phyloP scores from a whole-genome alignment of 2,113 vertebrate genomes.

The Calyptomena viridis region DNA sequence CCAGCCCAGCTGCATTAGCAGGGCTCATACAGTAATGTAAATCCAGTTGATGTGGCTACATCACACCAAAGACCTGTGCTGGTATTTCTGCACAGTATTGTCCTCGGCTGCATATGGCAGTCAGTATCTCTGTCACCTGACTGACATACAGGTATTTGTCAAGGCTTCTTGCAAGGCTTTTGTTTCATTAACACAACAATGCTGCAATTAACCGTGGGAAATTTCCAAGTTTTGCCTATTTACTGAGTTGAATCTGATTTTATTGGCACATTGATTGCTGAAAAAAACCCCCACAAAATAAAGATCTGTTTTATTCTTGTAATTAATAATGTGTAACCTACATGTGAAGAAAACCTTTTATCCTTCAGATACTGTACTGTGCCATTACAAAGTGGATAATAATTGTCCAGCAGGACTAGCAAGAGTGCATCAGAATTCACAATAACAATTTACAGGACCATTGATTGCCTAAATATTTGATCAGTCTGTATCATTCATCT shows the following conservation, averaged over 20 bases:
- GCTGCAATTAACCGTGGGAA: background rate
- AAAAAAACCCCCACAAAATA: background rate
- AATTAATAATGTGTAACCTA: constrained; percentile 2
- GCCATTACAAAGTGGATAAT: constrained; percentile 9
- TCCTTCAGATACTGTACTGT: background rate
- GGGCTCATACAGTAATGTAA: background rate
- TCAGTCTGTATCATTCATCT: constrained; percentile 23
- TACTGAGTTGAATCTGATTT: background rate
- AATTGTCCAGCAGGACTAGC: constrained; percentile 21
- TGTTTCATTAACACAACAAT: background rate
- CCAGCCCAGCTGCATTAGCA: background rate
- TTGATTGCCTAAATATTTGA: constrained; percentile 57
- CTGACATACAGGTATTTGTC: background rate
- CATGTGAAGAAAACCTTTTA: constrained; percentile 1
- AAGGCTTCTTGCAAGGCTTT: background rate
- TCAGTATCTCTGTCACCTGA: background rate
- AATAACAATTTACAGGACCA: constrained; percentile 20
- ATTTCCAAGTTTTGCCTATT: background rate
- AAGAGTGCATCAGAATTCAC: constrained; percentile 30
- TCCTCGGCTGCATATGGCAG: background rate
- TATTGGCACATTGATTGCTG: background rate
- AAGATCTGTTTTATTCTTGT: background rate
- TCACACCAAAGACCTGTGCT: background rate
- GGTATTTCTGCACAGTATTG: background rate
- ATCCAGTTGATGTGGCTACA: background rate